Evolutionary conservation across 2,888 invertebrate genomes (phyloP).

Genomic region (Tanytarsus gracilentus): DNA sequence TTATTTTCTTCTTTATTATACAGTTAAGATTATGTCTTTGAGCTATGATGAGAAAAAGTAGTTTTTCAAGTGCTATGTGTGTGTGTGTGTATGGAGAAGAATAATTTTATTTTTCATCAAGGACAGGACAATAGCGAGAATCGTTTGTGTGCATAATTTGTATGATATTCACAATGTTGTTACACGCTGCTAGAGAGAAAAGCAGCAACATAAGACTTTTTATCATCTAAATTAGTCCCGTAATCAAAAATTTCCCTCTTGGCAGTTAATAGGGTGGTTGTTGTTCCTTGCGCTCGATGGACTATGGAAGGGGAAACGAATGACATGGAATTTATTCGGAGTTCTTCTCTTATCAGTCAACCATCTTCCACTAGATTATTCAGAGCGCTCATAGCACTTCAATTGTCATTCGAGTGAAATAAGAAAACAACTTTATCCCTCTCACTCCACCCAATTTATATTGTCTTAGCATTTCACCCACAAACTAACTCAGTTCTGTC

Average conservation of each 20-base stretch:
- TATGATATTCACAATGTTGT: background rate
- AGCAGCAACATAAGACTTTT: background rate
- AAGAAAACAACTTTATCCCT: background rate
- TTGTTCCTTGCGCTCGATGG: background rate
- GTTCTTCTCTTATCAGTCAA: background rate
- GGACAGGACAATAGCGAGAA: background rate
- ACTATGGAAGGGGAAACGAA: background rate
- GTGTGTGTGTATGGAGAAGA: background rate
- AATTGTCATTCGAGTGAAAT: background rate
- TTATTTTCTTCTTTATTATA: too few relatives aligned
- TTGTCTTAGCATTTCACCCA: background rate
- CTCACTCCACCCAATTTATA: too few relatives aligned
- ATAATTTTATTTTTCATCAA: background rate
- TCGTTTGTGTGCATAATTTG: background rate
- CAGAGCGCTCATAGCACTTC: background rate
- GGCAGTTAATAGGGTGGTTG: too few relatives aligned
- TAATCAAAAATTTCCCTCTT: slow-evolving; percentile 1
- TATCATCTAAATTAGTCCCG: slow-evolving; percentile 3
- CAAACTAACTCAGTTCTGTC: background rate
- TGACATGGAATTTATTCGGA: background rate
- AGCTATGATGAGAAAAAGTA: too few relatives aligned
- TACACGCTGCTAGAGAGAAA: background rate
- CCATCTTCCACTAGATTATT: background rate
- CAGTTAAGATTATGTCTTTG: slow-evolving; percentile 24
- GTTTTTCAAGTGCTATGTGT: background rate